phyloP scores from a whole-genome alignment of 1,140 invertebrate species.

The Apis cerana region DNA sequence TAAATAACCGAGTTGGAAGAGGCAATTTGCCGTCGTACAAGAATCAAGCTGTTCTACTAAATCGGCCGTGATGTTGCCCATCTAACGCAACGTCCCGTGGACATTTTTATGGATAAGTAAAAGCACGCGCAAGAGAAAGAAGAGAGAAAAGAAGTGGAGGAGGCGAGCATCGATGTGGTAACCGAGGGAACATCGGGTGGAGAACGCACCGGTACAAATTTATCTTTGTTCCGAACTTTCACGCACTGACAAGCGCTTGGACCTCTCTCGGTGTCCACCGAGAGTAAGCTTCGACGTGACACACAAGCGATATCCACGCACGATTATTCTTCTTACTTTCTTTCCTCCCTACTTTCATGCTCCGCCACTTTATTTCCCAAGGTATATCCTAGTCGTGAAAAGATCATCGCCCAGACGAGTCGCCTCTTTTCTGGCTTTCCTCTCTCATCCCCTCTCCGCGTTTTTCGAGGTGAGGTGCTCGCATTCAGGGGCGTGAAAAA shows the following conservation, averaged over 20 bases:
- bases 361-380: not conserved
- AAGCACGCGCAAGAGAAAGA: constrained; percentile 1
- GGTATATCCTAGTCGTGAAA: constrained; percentile 1
- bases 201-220: constrained; percentile 71
- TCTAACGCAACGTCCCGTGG: constrained; percentile 38
- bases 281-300: constrained; percentile 60
- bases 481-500: constrained; percentile 33
- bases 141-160: not conserved
- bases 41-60: constrained; percentile 27
- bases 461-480: not conserved
- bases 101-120: constrained; percentile 49
- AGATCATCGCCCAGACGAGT: not conserved
- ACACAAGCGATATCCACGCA: constrained; percentile 64
- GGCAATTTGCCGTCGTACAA: not conserved
- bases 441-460: not conserved
- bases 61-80: constrained; percentile 21
- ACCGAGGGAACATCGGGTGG: constrained; percentile 38
- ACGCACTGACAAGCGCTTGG: constrained; percentile 69
- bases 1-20: constrained; percentile 14
- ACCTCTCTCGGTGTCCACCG: constrained; percentile 55
- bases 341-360: not conserved
- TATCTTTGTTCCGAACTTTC: constrained; percentile 78
- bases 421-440: not conserved
- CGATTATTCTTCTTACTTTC: constrained; percentile 61
- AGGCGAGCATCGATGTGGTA: constrained; percentile 68